Evolutionary conservation across 2,113 vertebrate genomes (phyloP).

Genomic region (Elachura formosa): DNA sequence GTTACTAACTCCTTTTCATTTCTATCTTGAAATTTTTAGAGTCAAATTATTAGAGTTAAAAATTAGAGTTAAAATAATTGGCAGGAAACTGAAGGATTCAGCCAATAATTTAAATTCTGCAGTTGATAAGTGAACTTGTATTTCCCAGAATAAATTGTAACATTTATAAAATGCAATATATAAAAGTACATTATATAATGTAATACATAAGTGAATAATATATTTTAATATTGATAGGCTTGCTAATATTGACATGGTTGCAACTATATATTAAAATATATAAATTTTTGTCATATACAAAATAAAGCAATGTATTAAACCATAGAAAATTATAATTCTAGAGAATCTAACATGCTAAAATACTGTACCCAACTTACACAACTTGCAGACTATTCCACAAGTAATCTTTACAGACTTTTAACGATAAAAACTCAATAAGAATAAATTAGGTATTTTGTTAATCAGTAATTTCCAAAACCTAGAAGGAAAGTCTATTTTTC

Average conservation of each 20-base stretch:
- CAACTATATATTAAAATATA: neutral
- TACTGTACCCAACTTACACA: neutral
- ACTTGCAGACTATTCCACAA: neutral
- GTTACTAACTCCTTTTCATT: neutral
- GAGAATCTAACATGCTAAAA: neutral
- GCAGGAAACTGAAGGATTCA: neutral
- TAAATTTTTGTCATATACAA: neutral
- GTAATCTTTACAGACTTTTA: neutral
- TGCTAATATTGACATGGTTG: no score
- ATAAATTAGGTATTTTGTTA: neutral
- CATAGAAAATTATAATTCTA: neutral
- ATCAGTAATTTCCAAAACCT: neutral
- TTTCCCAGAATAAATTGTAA: neutral
- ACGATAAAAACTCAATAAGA: neutral
- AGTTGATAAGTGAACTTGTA: neutral
- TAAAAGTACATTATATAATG: neutral
- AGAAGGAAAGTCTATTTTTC: neutral
- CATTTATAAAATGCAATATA: neutral
- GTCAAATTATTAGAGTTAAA: no score
- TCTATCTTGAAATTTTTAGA: neutral
- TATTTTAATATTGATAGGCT: neutral
- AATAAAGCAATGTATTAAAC: neutral
- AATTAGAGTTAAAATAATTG: neutral
- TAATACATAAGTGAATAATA: neutral
- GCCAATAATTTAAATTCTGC: neutral